Conservation (phyloP, 1,140 invertebrate genomes). For the Anthonomus grandis region DNA sequence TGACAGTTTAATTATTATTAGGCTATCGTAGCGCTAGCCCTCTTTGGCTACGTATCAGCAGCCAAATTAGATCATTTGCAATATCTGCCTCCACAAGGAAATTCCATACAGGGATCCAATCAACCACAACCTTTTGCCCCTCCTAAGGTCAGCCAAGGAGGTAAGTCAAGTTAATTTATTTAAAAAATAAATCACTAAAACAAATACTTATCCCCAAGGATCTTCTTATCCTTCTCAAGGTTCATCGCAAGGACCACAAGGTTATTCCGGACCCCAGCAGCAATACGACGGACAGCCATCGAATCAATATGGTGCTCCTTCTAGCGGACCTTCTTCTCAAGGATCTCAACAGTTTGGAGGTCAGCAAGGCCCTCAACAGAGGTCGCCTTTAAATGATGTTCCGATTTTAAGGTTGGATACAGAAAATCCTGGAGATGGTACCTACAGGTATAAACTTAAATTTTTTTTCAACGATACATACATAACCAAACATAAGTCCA, state of each 20-base stretch:
- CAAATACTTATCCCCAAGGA: not conserved
- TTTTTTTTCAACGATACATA: too few relatives aligned
- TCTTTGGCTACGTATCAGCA: slow-evolving; percentile 13
- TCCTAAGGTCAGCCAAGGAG: not conserved
- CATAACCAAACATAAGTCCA: too few relatives aligned
- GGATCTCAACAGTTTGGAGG: not conserved
- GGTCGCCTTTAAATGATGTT: slow-evolving; percentile 11
- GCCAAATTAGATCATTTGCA: slow-evolving; percentile 20
- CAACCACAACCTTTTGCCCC: not conserved
- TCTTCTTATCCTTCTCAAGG: not conserved
- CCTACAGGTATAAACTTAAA: slow-evolving; percentile 35
- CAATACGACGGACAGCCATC: not conserved
- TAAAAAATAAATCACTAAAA: too few relatives aligned
- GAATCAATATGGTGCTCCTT: not conserved
- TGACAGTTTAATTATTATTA: too few relatives aligned
- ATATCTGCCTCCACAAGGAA: slow-evolving; percentile 21
- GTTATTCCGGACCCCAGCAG: not conserved
- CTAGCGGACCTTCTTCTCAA: not conserved
- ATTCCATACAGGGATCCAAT: slow-evolving; percentile 5
- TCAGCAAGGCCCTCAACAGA: slow-evolving; percentile 14
- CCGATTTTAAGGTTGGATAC: slow-evolving; percentile 22
- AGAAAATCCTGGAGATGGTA: slow-evolving; percentile 27
- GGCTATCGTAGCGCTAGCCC: slow-evolving; percentile 3
- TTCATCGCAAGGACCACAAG: not conserved
- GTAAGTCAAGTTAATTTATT: not conserved